Conservation (phyloP, 2,888 invertebrate species). For the Azorinus chamasolen region DNA sequence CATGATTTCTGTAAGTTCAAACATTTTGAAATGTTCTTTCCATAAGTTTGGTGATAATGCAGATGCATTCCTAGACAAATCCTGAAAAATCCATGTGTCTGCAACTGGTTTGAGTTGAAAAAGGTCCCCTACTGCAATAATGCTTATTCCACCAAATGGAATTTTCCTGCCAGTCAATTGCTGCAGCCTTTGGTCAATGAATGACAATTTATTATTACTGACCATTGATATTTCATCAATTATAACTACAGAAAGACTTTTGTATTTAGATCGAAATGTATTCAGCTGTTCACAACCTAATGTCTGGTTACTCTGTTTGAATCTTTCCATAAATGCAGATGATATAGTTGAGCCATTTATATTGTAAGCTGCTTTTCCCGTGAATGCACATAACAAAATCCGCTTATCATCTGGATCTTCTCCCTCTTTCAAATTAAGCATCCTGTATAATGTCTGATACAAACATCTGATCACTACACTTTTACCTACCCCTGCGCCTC, state of each 20-base stretch:
- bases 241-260: constrained; percentile 56
- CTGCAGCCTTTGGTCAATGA: constrained; percentile 59
- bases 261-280: constrained; percentile 55
- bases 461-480: constrained; percentile 58
- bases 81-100: too few species aligned
- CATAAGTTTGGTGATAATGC: too few species aligned
- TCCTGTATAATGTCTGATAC: constrained; percentile 52
- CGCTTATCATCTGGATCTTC: constrained; percentile 56
- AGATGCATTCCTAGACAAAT: too few species aligned
- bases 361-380: constrained; percentile 48
- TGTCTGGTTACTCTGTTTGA: constrained; percentile 32
- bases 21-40: too few species aligned
- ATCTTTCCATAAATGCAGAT: constrained; percentile 28
- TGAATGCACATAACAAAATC: constrained; percentile 56
- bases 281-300: constrained; percentile 53
- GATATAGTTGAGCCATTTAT: constrained; percentile 31
- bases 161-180: constrained; percentile 50
- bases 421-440: constrained; percentile 43
- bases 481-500: constrained; percentile 64
- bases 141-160: constrained; percentile 59
- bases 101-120: too few species aligned
- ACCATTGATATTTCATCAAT: constrained; percentile 68
- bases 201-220: constrained; percentile 47
- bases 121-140: constrained; percentile 66
- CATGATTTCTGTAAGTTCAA: too few species aligned